Evolutionary conservation across 2,797 vertebrate species (phyloP), one percentile per base, ranked within the genome.

Genomic region (Phyllotis vaccarum): DNA sequence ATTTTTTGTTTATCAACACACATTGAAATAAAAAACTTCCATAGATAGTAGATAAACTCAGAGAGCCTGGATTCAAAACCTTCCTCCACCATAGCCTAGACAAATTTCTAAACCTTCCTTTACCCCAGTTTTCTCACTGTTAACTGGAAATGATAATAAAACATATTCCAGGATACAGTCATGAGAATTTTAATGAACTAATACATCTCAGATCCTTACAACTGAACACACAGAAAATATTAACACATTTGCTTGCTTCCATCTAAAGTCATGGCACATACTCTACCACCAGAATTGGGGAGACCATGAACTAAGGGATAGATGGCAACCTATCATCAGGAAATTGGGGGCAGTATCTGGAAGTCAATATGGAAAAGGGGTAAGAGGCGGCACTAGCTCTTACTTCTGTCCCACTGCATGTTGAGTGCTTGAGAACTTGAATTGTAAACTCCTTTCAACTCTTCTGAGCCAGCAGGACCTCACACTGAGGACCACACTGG

Each of bases 11-110:
- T 95, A 91, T 66, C 62, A 82, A 64, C 21, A 86, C 17, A 58
- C 17, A 60, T 2, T 54, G 58, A 85, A 95, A 86, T 94, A 56
- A 89, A 86, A 91, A 60, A 16, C 40, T 83, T 52, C 66, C 81
- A 24, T 56, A 14, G 40, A 46, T 11, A 78, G 43, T 11, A 34
- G 9, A 79, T 3, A 62, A 56, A 11, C 11, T 58, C 24, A 27
- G 46, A 76, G 12, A 91, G 6, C 40, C 60, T 66, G 13, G 60
- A 56, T 43, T 81, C 34, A 16, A 92, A 88, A 75, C 19, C 13
- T 40, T 19, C 12, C 40, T 74, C 72, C 14, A 58, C 37, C 14
- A 49, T 0, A 21, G 1, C 49, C 8, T 21, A 31, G 31, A 58
- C 14, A 34, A n/a, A n/a, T 76, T 12, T 6, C 16, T 91, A 22